A percentile compares a stretch with the other conserved stretches of the same genome.
Conservation (phyloP, 2,888 invertebrate genomes). For the Pyrrhosoma nymphula region DNA sequence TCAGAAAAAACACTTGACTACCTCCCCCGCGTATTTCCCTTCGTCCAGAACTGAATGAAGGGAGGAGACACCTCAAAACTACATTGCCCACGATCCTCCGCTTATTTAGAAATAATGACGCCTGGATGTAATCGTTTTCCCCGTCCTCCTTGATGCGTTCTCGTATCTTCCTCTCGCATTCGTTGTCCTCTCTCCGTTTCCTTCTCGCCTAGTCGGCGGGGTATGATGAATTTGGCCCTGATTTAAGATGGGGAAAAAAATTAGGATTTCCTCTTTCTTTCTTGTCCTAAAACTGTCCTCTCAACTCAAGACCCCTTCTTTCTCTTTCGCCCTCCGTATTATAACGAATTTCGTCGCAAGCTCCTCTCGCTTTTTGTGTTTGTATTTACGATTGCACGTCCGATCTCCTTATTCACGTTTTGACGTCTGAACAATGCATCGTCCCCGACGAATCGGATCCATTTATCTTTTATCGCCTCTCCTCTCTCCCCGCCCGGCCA, state of each 20-base stretch:
- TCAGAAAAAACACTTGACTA: background rate
- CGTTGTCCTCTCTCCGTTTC: background rate
- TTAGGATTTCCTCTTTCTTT: conserved; percentile 46
- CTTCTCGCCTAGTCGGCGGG: background rate
- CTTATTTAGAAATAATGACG: background rate
- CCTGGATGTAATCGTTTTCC: conserved; percentile 17
- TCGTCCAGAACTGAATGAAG: background rate
- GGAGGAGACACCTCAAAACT: background rate
- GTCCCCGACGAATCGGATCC: background rate
- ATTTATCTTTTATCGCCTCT: background rate
- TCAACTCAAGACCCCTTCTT: background rate
- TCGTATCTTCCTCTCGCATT: background rate
- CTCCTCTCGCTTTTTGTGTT: background rate
- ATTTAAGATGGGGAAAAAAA: conserved; percentile 28
- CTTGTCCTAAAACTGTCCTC: background rate
- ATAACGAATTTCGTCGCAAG: conserved; percentile 4
- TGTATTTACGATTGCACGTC: conserved; percentile 46
- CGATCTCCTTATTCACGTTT: conserved; percentile 59
- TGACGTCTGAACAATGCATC: conserved; percentile 55
- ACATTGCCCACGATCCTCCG: background rate
- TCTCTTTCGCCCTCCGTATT: background rate
- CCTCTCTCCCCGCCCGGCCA: background rate
- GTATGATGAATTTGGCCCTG: conserved; percentile 13
- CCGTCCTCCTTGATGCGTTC: background rate
- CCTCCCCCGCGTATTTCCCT: background rate